Evolutionary conservation across 2,113 vertebrate species (phyloP).

Genomic region (Tapirus terrestris): DNA sequence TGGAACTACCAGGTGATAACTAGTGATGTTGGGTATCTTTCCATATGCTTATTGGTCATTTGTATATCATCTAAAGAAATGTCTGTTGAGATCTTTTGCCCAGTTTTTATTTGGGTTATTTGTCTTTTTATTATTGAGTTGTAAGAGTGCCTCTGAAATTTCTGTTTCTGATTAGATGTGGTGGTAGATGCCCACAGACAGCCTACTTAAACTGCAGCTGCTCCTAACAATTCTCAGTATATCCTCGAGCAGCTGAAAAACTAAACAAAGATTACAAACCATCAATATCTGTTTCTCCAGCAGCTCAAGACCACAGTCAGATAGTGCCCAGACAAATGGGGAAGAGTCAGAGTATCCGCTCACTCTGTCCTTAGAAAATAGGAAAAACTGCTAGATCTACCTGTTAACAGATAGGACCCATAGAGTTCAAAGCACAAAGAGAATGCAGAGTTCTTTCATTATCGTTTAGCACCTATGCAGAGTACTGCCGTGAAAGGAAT

Average conservation of each 20-base stretch:
- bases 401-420: background rate
- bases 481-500: background rate
- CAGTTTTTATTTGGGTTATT: background rate
- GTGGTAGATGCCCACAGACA: background rate
- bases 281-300: background rate
- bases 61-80: conserved; percentile 10
- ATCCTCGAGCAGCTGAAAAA: background rate
- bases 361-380: background rate
- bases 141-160: background rate
- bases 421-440: background rate
- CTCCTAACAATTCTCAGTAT: background rate
- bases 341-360: background rate
- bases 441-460: background rate
- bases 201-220: background rate
- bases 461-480: background rate
- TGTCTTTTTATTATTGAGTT: conserved; percentile 40
- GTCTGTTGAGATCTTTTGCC: background rate
- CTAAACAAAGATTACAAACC: background rate
- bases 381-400: background rate
- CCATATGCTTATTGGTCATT: background rate
- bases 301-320: background rate
- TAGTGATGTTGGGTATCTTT: background rate
- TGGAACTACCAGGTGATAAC: background rate
- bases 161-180: background rate
- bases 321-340: background rate